Percentiles rank a stretch among this genome's conserved stretches.
Conservation (phyloP, 2,888 invertebrate genomes). For the Tridacna crocea region DNA sequence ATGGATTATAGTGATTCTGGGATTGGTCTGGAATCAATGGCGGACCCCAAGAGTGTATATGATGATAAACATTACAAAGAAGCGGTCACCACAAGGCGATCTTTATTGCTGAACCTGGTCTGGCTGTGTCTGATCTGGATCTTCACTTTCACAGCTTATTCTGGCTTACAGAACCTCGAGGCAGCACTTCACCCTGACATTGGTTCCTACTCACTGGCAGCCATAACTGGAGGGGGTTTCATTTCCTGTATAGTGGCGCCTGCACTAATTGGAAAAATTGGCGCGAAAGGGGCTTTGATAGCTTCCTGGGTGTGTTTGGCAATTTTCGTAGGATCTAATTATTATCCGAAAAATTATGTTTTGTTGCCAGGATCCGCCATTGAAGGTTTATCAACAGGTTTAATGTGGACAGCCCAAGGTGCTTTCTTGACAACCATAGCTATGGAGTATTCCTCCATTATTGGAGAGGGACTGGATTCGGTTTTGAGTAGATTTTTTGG, state of each 20-base stretch:
- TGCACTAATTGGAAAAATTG: conserved; percentile 63
- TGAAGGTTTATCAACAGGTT: conserved; percentile 67
- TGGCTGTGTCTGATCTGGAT: conserved; percentile 68
- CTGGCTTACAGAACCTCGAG: conserved; percentile 70
- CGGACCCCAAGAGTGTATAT: conserved; percentile 35
- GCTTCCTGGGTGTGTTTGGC: conserved; percentile 65
- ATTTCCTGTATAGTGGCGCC: conserved; percentile 71
- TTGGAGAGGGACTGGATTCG: conserved; percentile 58
- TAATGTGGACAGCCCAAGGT: conserved; percentile 72
- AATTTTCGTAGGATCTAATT: conserved; percentile 68
- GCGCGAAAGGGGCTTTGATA: conserved; percentile 67
- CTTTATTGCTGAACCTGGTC: conserved; percentile 51
- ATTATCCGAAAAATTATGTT: conserved; percentile 66
- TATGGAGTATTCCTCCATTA: conserved; percentile 61
- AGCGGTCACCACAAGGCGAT: conserved; percentile 39
- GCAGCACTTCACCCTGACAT: conserved; percentile 64
- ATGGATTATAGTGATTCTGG: too few relatives aligned
- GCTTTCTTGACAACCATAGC: conserved; percentile 69
- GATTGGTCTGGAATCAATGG: conserved; percentile 37
- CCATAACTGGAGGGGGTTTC: conserved; percentile 69
- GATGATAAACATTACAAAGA: conserved; percentile 40
- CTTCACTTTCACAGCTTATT: conserved; percentile 70
- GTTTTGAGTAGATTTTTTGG: conserved; percentile 68
- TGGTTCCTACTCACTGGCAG: conserved; percentile 70
- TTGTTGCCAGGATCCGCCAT: conserved; percentile 67